Conservation (phyloP, 2,113 vertebrate species). For the Ptyas mucosa region DNA sequence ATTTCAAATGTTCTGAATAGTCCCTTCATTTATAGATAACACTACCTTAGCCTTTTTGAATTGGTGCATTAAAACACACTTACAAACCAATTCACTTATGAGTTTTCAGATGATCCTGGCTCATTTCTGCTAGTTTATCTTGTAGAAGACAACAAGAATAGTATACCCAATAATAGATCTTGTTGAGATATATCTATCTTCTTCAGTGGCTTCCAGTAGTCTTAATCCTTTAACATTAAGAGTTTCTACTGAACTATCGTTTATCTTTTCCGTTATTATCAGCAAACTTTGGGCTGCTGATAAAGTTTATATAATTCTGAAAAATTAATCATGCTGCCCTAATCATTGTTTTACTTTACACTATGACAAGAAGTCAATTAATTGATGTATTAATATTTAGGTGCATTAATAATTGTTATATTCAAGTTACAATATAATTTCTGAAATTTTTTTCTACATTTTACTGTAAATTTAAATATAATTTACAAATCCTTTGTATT, state of each 20-base stretch:
- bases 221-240: neutral
- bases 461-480: neutral
- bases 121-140: neutral
- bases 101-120: neutral
- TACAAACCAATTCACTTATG: neutral
- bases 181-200: constrained; percentile 8
- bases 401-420: constrained; percentile 54
- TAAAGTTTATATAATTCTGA: constrained; percentile 1
- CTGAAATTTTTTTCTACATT: constrained; percentile 23
- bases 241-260: neutral
- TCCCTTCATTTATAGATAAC: neutral
- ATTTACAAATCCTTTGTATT: neutral
- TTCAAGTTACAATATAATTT: constrained; percentile 51
- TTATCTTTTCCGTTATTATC: neutral
- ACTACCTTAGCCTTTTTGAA: neutral
- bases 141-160: neutral
- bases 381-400: constrained; percentile 41
- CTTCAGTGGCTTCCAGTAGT: neutral
- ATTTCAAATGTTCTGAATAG: neutral
- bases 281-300: neutral
- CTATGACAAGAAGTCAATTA: constrained; percentile 54
- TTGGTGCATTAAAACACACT: neutral
- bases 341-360: neutral
- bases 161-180: neutral
- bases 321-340: neutral